A percentile compares a stretch with the other conserved stretches of the same genome.
phyloP scores from a whole-genome alignment of 2,888 invertebrate species.

The Diploptera punctata region DNA sequence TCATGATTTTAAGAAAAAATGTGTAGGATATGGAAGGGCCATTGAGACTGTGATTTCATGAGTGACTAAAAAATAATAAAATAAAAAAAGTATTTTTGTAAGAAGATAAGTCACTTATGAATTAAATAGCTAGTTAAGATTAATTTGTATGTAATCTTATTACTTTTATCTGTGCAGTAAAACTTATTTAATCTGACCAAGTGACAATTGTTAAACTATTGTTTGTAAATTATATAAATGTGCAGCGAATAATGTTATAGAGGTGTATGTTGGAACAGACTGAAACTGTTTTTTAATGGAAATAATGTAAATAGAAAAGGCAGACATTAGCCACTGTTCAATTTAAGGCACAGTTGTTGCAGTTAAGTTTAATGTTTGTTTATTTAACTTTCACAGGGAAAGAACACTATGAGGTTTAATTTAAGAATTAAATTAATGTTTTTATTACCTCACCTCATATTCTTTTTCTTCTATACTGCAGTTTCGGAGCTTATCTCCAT shows the following conservation, averaged over 20 bases:
- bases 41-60: constrained; percentile 38
- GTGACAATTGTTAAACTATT: neutral
- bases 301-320: neutral
- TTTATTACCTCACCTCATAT: no score
- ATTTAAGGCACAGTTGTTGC: neutral
- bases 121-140: constrained; percentile 28
- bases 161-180: constrained; percentile 19
- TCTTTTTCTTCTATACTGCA: no score
- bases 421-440: no score
- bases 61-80: constrained; percentile 36
- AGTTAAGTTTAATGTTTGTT: no score
- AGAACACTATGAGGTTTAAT: no score
- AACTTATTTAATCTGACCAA: constrained; percentile 19
- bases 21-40: constrained; percentile 34
- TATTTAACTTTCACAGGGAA: no score
- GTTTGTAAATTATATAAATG: neutral
- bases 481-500: no score
- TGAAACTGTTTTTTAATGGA: neutral
- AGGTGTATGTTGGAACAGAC: neutral
- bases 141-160: constrained; percentile 11
- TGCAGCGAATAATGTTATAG: neutral
- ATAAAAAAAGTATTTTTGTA: constrained; percentile 42
- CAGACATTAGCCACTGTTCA: no score
- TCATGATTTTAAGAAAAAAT: constrained; percentile 7
- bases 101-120: constrained; percentile 35